Conservation (phyloP, 2,797 vertebrate genomes). For the Emys orbicularis region DNA sequence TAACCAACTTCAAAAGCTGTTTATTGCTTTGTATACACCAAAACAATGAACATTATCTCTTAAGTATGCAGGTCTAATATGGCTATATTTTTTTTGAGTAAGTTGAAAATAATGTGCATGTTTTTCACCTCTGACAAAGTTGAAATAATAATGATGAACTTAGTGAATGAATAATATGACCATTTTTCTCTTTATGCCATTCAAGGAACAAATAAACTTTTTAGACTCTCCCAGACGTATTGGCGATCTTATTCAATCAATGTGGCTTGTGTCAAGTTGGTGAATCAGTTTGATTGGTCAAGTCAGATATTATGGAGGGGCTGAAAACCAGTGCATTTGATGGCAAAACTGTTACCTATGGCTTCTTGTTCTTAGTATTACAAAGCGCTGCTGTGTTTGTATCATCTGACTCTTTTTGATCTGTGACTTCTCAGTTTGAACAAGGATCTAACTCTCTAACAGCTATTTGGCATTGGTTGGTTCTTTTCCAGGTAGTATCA, state of each 20-base stretch:
- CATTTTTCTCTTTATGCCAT: not conserved
- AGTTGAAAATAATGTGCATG: not conserved
- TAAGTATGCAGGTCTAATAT: not conserved
- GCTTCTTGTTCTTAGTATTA: not conserved
- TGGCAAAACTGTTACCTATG: not conserved
- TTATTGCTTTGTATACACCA: not conserved
- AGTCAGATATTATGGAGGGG: not conserved
- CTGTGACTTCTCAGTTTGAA: not conserved
- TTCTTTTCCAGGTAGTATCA: not conserved
- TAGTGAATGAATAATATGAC: not conserved
- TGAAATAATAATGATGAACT: not conserved
- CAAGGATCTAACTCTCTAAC: not conserved
- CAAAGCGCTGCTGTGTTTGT: not conserved
- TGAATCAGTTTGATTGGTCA: not conserved
- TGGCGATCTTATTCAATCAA: not conserved
- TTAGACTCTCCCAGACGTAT: not conserved
- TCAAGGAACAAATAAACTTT: not conserved
- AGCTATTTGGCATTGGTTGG: rapidly evolving
- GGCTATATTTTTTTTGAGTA: not conserved
- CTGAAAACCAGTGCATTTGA: not conserved
- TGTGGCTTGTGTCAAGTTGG: not conserved
- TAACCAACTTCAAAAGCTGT: not conserved
- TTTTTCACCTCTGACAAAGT: not conserved
- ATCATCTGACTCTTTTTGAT: not conserved
- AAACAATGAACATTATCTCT: not conserved